phyloP scores from a whole-genome alignment of 2,113 vertebrate species.

The Pelecanoides urinatrix region DNA sequence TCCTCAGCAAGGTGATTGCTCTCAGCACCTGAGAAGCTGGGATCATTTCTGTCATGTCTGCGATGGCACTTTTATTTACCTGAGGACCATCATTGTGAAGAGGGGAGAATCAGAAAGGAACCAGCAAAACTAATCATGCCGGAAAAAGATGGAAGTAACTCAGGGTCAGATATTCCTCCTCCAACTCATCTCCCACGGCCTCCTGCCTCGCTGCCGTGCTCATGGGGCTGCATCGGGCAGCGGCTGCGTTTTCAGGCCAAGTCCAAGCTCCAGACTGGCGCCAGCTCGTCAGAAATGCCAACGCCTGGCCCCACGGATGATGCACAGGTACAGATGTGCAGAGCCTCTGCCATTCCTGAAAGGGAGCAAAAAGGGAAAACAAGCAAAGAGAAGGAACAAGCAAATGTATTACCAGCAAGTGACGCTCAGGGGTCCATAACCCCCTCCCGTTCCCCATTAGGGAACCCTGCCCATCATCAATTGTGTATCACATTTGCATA shows the following conservation, averaged over 20 bases:
- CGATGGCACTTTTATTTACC: not conserved
- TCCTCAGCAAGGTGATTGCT: not conserved
- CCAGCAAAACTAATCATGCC: not conserved
- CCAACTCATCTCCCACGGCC: rapidly evolving
- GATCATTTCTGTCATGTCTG: not conserved
- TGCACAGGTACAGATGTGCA: not conserved
- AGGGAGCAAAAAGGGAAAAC: not conserved
- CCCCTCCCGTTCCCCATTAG: not conserved
- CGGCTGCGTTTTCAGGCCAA: not conserved
- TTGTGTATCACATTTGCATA: rapidly evolving
- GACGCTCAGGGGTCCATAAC: not conserved
- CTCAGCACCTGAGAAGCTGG: not conserved
- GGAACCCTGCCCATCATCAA: rapidly evolving
- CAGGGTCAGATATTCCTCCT: not conserved
- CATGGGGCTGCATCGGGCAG: rapidly evolving
- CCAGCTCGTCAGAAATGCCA: not conserved
- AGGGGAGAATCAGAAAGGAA: not conserved
- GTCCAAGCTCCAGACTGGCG: not conserved
- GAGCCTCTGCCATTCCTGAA: not conserved
- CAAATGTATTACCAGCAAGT: not conserved
- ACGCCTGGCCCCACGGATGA: rapidly evolving
- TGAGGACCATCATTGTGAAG: not conserved
- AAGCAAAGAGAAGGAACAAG: not conserved
- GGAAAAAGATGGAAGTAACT: not conserved
- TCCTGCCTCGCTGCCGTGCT: rapidly evolving